Evolutionary conservation across 2,888 invertebrate genomes (phyloP), one percentile per base, ranked within the genome.

Genomic region (Calliphora vomitoria): DNA sequence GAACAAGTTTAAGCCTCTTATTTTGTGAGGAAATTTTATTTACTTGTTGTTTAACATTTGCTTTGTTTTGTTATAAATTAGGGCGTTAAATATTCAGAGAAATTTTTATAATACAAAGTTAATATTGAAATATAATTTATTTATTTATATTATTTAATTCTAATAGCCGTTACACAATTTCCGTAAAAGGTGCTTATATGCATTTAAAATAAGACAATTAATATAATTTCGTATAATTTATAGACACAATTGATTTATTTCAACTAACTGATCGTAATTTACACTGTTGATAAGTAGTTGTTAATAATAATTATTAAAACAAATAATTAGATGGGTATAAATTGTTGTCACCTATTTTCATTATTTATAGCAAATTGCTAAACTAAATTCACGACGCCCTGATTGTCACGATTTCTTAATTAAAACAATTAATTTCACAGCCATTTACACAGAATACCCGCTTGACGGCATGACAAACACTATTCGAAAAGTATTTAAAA

Each of bases 311-410:
- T 18, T 50, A 15, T 1, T 31, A 15, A 35, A 50, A 53, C 0
- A 38, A 38, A 55, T 38, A 44, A 44, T n/a, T 53, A 20, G 15
- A 11, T 18, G 31, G n/a, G 8, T n/a, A 38, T 76, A 71, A 20
- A 55, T 55, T 68, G n/a, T 47, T 68, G 58, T 76, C 75, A 62
- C 76, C 69, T 62, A 76, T 76, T 76, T 76, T 53, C 13, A 69
- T 25, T 60, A 75, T 68, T 75, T 60, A 82, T 25, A 47, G n/a
- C 68, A 75, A 68, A 75, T 58, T 60, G n/a, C 11, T 62, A 35
- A 82, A 53, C 10, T 2, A 53, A 44, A 53, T 62, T 31, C 35
- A 71, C 41, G 44, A 41, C n/a, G 25, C 31, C 15, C 44, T 47
- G 47, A 13, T 66, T 47, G 72, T 62, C 82, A 83, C 76, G 76